Conservation (phyloP, 2,797 vertebrate genomes). For the Acanthurus tractus region DNA sequence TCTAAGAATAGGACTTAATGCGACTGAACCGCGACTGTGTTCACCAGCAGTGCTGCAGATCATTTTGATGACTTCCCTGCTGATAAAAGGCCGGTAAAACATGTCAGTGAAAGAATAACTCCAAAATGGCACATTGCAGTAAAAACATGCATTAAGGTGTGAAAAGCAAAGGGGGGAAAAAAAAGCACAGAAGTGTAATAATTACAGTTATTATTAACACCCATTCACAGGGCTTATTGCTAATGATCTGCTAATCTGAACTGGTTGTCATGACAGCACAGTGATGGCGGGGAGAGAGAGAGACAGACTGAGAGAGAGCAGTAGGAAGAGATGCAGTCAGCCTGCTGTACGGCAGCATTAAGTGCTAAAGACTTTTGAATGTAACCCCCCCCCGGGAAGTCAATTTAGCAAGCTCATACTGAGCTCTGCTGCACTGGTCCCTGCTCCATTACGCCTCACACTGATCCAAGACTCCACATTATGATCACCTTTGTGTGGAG, state of each 20-base stretch:
- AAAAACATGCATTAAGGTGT: conserved; percentile 35
- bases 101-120: background rate
- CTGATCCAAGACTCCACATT: conserved; percentile 23
- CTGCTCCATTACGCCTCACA: conserved; percentile 53
- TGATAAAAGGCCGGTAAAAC: conserved; percentile 15
- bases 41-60: background rate
- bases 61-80: background rate
- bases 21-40: background rate
- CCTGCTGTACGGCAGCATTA: conserved; percentile 20
- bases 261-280: conserved; percentile 70
- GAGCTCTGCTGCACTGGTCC: conserved; percentile 40
- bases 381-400: conserved; percentile 41
- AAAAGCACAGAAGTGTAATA: conserved; percentile 3
- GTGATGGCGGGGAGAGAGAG: conserved; percentile 6
- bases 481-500: conserved; percentile 20
- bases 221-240: conserved; percentile 16
- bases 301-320: background rate
- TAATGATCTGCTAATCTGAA: conserved; percentile 49
- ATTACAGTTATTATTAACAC: conserved; percentile 55
- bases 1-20: background rate
- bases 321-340: conserved; percentile 21
- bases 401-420: conserved; percentile 53
- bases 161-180: conserved; percentile 2
- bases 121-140: background rate
- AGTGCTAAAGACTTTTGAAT: conserved; percentile 57